Percentiles rank a stretch among this genome's conserved stretches.
These are phyloP conservation scores for Bombycilla garrulus DNA, from an alignment of 2,113 vertebrate species.

Conservation along the genomic window DNA sequence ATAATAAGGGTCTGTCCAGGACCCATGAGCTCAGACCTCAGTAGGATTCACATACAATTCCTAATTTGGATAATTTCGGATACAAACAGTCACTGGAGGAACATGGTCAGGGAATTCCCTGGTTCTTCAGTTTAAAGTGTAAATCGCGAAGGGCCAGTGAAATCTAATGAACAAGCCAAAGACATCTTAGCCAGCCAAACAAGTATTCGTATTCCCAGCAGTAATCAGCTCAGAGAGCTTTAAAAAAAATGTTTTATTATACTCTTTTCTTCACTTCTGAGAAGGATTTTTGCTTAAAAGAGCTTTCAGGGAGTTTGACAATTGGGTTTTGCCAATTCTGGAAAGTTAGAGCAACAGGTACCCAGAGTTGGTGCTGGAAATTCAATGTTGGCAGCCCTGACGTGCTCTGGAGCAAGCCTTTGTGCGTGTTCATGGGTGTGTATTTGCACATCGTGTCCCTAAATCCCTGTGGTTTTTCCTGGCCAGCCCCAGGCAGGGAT, in stretches of 20 bases:
- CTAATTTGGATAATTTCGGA: slow-evolving; percentile 39
- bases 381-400: neutral
- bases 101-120: neutral
- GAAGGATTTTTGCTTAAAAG: neutral
- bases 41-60: slow-evolving; percentile 30
- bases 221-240: neutral
- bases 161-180: neutral
- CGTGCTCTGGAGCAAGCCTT: neutral
- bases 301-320: neutral
- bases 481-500: neutral
- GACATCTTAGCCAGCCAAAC: neutral
- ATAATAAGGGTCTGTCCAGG: neutral
- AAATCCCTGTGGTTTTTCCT: neutral
- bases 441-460: neutral
- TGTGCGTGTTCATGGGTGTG: neutral
- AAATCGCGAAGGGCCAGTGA: neutral
- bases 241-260: neutral
- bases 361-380: neutral
- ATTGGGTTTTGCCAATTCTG: neutral
- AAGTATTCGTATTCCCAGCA: neutral
- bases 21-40: neutral
- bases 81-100: neutral
- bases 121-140: neutral
- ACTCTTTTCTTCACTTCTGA: neutral
- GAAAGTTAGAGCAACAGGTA: neutral